phyloP scores from a whole-genome alignment of 53 echinoderm and acorn worm genomes.

The Arbacia lixula region DNA sequence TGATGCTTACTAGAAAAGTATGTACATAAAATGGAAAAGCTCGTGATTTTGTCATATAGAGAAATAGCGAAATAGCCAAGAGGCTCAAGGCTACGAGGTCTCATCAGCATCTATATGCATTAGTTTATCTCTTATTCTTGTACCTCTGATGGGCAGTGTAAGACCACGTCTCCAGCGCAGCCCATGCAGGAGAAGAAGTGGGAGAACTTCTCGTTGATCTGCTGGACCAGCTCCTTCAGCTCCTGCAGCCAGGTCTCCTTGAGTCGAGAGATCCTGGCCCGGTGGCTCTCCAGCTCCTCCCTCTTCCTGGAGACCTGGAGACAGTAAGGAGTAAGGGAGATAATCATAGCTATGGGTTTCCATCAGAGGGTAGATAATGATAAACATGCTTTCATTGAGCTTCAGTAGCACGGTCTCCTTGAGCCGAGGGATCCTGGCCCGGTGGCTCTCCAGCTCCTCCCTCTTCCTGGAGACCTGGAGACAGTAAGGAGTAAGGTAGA shows the following conservation, averaged over 20 bases:
- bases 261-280: slow-evolving; percentile 61
- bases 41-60: no score
- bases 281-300: slow-evolving; percentile 55
- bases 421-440: not conserved
- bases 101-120: no score
- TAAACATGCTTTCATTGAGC: not conserved
- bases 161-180: slow-evolving; percentile 90
- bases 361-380: no score
- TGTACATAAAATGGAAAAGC: no score
- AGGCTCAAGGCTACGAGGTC: no score
- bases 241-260: slow-evolving; percentile 67
- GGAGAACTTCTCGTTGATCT: slow-evolving; percentile 79
- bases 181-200: slow-evolving; percentile 87
- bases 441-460: slow-evolving; percentile 27
- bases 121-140: no score
- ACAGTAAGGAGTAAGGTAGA: no score
- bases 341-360: not conserved
- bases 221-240: slow-evolving; percentile 57
- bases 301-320: slow-evolving; percentile 6
- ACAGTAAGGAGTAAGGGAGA: no score
- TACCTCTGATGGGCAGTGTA: slow-evolving; percentile 85
- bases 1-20: no score
- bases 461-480: slow-evolving; percentile 6
- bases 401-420: not conserved
- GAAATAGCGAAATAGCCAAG: no score